A percentile compares a stretch with the other conserved stretches of the same genome.
Conservation (phyloP, 2,888 invertebrate species). For the Drosophila longiperda region DNA sequence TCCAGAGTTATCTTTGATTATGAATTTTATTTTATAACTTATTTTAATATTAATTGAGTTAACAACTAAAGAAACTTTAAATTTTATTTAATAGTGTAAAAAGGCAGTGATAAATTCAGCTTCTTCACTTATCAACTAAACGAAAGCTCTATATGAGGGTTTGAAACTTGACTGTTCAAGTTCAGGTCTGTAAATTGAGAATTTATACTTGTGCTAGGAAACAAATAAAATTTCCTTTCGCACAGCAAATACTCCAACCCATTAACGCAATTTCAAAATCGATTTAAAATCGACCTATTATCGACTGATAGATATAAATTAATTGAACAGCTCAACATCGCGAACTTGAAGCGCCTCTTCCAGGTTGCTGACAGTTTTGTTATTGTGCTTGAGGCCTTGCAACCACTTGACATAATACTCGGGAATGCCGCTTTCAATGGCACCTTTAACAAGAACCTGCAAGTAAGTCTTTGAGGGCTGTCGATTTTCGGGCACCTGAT, state of each 20-base stretch:
- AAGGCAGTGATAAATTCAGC: too few relatives aligned
- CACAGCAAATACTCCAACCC: neutral
- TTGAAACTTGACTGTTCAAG: neutral
- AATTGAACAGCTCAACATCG: constrained; percentile 38
- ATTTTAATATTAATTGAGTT: neutral
- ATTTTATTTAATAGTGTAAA: neutral
- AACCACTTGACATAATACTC: constrained; percentile 89
- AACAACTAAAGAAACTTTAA: neutral
- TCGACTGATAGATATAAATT: neutral
- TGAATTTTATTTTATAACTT: neutral
- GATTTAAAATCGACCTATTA: neutral
- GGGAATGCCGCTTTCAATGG: constrained; percentile 87
- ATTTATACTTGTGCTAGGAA: too few relatives aligned
- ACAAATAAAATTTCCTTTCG: neutral
- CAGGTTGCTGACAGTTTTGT: constrained; percentile 86
- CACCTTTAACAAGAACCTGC: constrained; percentile 83
- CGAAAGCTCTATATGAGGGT: neutral
- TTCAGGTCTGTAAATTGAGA: neutral
- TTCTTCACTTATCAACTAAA: neutral
- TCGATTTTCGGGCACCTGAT: constrained; percentile 86
- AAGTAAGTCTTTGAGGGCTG: constrained; percentile 92
- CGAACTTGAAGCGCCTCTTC: constrained; percentile 83
- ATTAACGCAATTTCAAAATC: neutral
- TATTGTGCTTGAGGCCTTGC: constrained; percentile 90
- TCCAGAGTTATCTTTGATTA: neutral